Conservation (phyloP, 1,140 invertebrate genomes). For the Sinonovacula constricta region DNA sequence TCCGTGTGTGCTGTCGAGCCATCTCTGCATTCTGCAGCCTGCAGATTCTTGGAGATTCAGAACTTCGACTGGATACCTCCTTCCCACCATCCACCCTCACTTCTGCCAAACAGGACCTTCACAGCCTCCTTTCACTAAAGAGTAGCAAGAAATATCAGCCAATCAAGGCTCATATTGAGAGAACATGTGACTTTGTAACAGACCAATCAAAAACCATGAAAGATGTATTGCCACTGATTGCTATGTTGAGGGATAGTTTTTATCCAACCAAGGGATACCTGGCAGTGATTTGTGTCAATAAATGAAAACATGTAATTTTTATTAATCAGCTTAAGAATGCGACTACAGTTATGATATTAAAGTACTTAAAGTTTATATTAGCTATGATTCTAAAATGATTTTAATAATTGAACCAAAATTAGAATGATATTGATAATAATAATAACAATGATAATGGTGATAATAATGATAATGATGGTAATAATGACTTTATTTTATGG, state of each 20-base stretch:
- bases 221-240: constrained; percentile 30
- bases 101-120: constrained; percentile 26
- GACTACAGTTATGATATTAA: too few species aligned
- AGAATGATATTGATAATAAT: too few species aligned
- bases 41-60: constrained; percentile 24
- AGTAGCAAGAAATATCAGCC: constrained; percentile 46
- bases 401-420: too few species aligned
- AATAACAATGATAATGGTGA: too few species aligned
- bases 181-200: constrained; percentile 38
- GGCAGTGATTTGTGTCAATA: constrained; percentile 33
- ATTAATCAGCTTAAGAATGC: too few species aligned
- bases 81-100: constrained; percentile 2
- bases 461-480: too few species aligned
- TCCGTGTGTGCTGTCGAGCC: constrained; percentile 32
- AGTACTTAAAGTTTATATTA: too few species aligned
- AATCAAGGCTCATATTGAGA: constrained; percentile 43
- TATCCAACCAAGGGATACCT: constrained; percentile 30
- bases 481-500: too few species aligned
- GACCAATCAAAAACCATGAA: constrained; percentile 46
- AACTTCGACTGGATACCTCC: constrained; percentile 15
- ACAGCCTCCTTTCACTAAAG: constrained; percentile 32
- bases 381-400: too few species aligned
- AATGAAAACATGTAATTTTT: too few species aligned
- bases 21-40: constrained; percentile 38
- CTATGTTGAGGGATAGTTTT: constrained; percentile 26